Evolutionary conservation across 2,888 invertebrate species (phyloP).

Genomic region (Limnephilus lunatus): DNA sequence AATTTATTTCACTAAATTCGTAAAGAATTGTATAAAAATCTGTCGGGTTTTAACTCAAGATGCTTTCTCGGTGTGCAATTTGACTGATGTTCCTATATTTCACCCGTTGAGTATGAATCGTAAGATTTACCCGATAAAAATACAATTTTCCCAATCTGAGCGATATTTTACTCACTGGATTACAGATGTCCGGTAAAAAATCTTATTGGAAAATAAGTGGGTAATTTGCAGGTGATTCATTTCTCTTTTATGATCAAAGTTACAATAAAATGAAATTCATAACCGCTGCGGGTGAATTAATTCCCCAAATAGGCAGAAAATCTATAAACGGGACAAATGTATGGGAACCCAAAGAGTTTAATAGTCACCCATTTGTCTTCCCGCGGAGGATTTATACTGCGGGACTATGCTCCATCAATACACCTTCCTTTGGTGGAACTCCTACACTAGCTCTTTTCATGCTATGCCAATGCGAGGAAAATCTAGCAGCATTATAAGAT

Average conservation of each 20-base stretch:
- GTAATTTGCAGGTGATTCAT: not conserved
- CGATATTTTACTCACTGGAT: not conserved
- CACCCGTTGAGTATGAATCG: not conserved
- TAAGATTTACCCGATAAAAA: not conserved
- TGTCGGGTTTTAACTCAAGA: not conserved
- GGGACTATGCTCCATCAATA: not conserved
- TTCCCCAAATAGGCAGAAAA: not conserved
- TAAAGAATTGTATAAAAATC: not conserved
- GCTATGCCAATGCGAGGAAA: not conserved
- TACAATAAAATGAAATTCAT: conserved; percentile 2
- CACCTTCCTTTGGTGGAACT: not conserved
- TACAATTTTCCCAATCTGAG: not conserved
- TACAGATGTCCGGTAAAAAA: not conserved
- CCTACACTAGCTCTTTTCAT: not conserved
- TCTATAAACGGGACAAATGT: not conserved
- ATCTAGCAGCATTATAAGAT: not conserved
- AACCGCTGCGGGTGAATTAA: not conserved
- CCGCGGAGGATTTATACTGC: not conserved
- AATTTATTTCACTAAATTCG: not conserved
- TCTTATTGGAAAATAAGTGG: not conserved
- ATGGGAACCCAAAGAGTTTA: not conserved
- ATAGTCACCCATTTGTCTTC: not conserved
- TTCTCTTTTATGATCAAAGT: not conserved
- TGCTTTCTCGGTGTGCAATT: not conserved
- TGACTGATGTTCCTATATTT: not conserved